Conservation (phyloP, 2,113 vertebrate species). For the Oenanthe oenanthe region DNA sequence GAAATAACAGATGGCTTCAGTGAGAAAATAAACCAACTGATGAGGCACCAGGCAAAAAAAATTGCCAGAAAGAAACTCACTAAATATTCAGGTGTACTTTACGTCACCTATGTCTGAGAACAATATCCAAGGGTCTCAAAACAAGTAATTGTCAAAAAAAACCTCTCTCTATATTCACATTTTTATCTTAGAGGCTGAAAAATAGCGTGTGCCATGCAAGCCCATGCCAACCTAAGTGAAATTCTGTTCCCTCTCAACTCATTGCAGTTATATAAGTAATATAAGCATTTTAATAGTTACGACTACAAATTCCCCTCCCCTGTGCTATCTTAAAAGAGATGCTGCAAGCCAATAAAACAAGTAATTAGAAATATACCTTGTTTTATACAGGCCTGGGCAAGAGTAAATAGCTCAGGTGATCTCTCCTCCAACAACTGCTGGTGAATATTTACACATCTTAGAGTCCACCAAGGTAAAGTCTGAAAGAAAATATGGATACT, state of each 20-base stretch:
- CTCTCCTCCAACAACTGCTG: constrained; percentile 92
- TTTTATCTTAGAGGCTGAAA: neutral
- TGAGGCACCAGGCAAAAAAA: neutral
- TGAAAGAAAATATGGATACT: constrained; percentile 42
- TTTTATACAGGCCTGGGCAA: constrained; percentile 80
- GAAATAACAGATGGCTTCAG: neutral
- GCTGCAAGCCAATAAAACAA: neutral
- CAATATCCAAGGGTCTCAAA: neutral
- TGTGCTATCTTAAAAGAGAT: neutral
- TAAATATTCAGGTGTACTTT: neutral
- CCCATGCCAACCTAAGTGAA: neutral
- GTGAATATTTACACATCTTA: constrained; percentile 87
- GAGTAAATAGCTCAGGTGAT: constrained; percentile 82
- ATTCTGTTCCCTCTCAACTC: neutral
- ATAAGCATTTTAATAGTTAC: neutral
- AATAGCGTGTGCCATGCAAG: neutral
- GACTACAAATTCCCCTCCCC: neutral
- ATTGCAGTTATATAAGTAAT: neutral
- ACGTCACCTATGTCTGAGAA: neutral
- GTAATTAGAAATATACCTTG: constrained; percentile 76
- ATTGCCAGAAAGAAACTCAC: neutral
- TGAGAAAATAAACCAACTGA: neutral
- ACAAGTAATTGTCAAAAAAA: neutral
- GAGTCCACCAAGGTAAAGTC: constrained; percentile 92
- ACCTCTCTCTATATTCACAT: neutral